These are phyloP conservation scores for Dasysyrphus tricinctus DNA, from an alignment of 2,888 invertebrate genomes.

Conservation along the genomic window DNA sequence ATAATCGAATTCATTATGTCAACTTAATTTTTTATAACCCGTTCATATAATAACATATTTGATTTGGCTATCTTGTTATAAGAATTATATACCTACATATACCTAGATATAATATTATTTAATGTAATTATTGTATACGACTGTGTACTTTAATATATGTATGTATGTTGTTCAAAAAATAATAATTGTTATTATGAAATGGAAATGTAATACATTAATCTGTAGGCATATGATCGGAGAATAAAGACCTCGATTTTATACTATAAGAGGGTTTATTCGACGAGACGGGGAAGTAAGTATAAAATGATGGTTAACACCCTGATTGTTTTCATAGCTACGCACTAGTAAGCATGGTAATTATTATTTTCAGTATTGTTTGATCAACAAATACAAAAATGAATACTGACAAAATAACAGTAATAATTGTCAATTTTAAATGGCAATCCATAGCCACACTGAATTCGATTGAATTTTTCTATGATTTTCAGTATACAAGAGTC, in stretches of 20 bases:
- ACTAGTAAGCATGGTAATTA: conserved; percentile 13
- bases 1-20: conserved; percentile 75
- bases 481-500: neutral
- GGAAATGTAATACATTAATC: conserved; percentile 52
- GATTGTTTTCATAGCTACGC: conserved; percentile 31
- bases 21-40: conserved; percentile 62
- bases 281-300: neutral
- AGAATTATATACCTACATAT: conserved; percentile 10
- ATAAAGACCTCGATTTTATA: neutral
- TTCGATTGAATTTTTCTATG: neutral
- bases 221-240: neutral
- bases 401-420: neutral
- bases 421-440: conserved; percentile 6
- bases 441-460: neutral
- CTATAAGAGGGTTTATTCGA: neutral
- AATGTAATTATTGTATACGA: too few species aligned
- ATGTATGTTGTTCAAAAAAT: conserved; percentile 2
- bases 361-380: conserved; percentile 12
- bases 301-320: conserved; percentile 21
- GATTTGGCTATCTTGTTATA: conserved; percentile 59
- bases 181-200: conserved; percentile 65
- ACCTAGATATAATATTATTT: neutral
- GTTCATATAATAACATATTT: conserved; percentile 66
- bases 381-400: conserved; percentile 10
- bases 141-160: neutral